Conservation (phyloP, 2,797 vertebrate species). For the Pangasius macronema region DNA sequence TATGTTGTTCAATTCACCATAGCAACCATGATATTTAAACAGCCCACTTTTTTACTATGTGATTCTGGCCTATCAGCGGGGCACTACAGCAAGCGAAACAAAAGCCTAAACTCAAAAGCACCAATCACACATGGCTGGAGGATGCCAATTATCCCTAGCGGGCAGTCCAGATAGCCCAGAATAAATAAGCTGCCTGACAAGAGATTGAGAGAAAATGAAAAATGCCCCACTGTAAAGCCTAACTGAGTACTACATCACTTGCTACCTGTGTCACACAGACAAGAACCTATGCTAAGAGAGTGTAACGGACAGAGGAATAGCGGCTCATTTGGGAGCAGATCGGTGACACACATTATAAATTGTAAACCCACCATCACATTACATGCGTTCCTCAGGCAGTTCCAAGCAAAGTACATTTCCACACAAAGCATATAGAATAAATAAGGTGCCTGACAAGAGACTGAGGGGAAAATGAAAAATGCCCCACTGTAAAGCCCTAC, state of each 20-base stretch:
- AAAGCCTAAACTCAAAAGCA: not conserved
- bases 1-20: not conserved
- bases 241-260: too few species aligned
- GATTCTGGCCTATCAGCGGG: not conserved
- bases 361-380: not conserved
- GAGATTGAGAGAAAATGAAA: not conserved
- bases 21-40: not conserved
- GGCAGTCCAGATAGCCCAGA: not conserved
- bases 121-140: not conserved
- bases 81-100: not conserved
- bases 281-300: not conserved
- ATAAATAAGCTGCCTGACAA: not conserved
- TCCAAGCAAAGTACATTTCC: slow-evolving; percentile 24
- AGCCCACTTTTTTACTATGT: not conserved
- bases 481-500: not conserved
- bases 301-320: slow-evolving; percentile 30
- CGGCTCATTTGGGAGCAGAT: slow-evolving; percentile 17
- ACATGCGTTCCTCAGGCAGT: not conserved
- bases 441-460: not conserved
- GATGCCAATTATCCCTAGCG: not conserved
- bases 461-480: not conserved
- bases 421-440: not conserved
- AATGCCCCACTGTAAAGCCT: not conserved
- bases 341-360: slow-evolving; percentile 7
- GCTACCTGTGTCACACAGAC: not conserved